These are phyloP conservation scores for Carassius carassius DNA, from an alignment of 2,113 vertebrate species.

Conservation along the genomic window DNA sequence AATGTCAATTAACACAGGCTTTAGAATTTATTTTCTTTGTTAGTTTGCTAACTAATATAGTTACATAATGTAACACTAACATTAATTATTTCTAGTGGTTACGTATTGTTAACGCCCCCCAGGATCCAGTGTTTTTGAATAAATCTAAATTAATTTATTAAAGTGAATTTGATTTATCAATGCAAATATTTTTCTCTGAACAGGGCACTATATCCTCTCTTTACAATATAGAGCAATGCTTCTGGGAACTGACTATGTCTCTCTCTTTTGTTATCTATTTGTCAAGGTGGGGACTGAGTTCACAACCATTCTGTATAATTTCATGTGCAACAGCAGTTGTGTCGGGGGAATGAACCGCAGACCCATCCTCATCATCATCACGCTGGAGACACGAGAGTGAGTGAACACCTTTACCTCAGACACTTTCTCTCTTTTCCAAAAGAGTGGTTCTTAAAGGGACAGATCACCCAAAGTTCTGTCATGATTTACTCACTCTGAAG, in stretches of 20 bases:
- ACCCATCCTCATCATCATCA: slow-evolving; percentile 98
- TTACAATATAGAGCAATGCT: background rate
- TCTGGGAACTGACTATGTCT: background rate
- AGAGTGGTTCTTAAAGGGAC: background rate
- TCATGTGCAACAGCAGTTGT: slow-evolving; percentile 99
- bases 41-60: background rate
- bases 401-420: slow-evolving; percentile 51
- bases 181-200: background rate
- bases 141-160: background rate
- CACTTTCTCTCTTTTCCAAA: background rate
- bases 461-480: background rate
- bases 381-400: slow-evolving; percentile 94
- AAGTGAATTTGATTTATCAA: background rate
- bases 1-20: no score
- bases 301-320: slow-evolving; percentile 98
- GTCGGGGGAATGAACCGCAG: slow-evolving; percentile 99
- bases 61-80: no score
- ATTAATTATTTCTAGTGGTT: no score
- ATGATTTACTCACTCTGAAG: background rate
- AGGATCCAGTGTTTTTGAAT: background rate
- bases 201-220: background rate
- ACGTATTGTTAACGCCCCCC: no score
- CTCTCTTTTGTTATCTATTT: slow-evolving; percentile 27
- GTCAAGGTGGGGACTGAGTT: slow-evolving; percentile 95
- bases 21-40: background rate